phyloP scores from a whole-genome alignment of 37 sponge, comb jelly and placozoan genomes.

The Halisarca cf. caerulea region DNA sequence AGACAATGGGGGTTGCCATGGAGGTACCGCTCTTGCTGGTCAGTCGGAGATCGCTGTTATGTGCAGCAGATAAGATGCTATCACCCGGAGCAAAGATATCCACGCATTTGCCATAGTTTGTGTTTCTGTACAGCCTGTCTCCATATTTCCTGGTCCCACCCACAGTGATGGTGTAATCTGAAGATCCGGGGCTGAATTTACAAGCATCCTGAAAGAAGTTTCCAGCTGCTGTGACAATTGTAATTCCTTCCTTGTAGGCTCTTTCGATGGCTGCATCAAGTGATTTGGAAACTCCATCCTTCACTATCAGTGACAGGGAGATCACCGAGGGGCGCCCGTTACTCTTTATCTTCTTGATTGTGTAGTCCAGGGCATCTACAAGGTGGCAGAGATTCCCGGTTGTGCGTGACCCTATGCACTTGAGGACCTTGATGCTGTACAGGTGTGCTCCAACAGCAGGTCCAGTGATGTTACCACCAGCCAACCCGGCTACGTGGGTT shows the following conservation, averaged over 20 bases:
- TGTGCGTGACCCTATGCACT: constrained; percentile 35
- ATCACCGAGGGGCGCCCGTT: constrained; percentile 32
- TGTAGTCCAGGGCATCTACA: constrained; percentile 53
- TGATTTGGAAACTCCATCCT: constrained; percentile 16
- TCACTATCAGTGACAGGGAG: constrained; percentile 62
- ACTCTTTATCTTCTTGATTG: not conserved
- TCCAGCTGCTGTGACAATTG: constrained; percentile 15
- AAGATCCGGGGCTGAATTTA: not conserved
- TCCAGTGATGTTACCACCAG: constrained; percentile 69
- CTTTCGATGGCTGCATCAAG: constrained; percentile 51
- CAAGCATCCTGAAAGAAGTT: constrained; percentile 29
- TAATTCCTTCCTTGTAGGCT: not conserved
- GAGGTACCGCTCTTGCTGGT: constrained; percentile 58
- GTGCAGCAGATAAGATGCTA: constrained; percentile 48
- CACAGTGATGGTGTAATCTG: constrained; percentile 15
- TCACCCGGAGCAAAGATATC: constrained; percentile 77
- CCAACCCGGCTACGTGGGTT: constrained; percentile 74
- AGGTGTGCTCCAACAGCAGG: constrained; percentile 60
- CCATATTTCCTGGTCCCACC: constrained; percentile 14
- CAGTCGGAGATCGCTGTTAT: constrained; percentile 16
- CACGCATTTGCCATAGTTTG: constrained; percentile 67
- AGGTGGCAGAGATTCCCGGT: constrained; percentile 56
- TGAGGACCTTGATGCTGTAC: constrained; percentile 64
- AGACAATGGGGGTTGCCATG: constrained; percentile 65
- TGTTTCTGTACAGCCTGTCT: constrained; percentile 11